Percentiles rank a stretch among this genome's conserved stretches.
phyloP scores from a whole-genome alignment of 2,888 invertebrate species.

The Eupithecia centaureata region DNA sequence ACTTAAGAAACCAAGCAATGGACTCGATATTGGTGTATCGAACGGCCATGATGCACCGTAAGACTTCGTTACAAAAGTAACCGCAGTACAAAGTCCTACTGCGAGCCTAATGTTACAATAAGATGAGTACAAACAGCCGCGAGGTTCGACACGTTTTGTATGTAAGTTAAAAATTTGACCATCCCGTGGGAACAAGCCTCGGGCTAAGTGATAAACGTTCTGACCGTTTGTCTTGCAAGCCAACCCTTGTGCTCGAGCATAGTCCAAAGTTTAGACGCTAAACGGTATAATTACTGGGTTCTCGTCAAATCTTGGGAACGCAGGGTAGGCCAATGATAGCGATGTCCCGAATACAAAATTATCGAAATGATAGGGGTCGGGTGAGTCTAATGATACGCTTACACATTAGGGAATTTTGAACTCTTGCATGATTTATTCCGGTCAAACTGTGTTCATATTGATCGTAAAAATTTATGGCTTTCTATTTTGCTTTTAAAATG shows the following conservation, averaged over 20 bases:
- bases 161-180: conserved; percentile 73
- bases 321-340: conserved; percentile 50
- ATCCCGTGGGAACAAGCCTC: conserved; percentile 78
- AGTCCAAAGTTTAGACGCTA: conserved; percentile 52
- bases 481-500: conserved; percentile 9
- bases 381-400: conserved; percentile 63
- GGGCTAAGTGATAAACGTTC: conserved; percentile 78
- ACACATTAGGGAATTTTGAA: conserved; percentile 46
- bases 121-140: conserved; percentile 62
- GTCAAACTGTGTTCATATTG: conserved; percentile 20
- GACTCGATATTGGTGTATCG: conserved; percentile 35
- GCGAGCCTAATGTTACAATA: conserved; percentile 70
- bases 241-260: conserved; percentile 60
- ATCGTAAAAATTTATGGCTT: conserved; percentile 10
- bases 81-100: conserved; percentile 55
- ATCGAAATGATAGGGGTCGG: conserved; percentile 64
- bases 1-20: conserved; percentile 54
- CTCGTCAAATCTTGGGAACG: conserved; percentile 56
- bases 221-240: conserved; percentile 76
- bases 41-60: conserved; percentile 59
- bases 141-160: conserved; percentile 70
- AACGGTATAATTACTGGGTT: conserved; percentile 71
- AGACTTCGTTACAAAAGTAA: conserved; percentile 70
- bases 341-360: conserved; percentile 57
- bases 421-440: conserved; percentile 52